Evolutionary conservation across 2,797 vertebrate species (phyloP).

Genomic region (Intellagama lesueurii): DNA sequence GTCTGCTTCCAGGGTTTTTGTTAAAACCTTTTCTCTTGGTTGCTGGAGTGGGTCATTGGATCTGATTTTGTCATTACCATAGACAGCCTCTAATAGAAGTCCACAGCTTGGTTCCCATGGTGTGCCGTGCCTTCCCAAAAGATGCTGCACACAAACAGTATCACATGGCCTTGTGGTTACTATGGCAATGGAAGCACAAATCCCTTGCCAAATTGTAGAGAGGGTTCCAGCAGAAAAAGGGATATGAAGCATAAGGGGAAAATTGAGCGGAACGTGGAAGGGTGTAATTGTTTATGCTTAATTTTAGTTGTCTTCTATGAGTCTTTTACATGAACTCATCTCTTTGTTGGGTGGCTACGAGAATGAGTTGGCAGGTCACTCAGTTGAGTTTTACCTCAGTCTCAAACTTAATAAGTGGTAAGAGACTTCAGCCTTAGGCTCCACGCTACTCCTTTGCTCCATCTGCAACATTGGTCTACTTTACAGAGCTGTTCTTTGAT

Average conservation of each 20-base stretch:
- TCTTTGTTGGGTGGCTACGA: neutral
- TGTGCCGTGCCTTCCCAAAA: constrained; percentile 40
- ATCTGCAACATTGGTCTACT: neutral
- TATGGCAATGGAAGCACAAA: constrained; percentile 30
- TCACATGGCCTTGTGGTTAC: constrained; percentile 30
- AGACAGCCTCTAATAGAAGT: constrained; percentile 42
- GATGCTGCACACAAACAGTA: constrained; percentile 6
- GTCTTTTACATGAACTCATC: neutral
- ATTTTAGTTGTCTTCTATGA: neutral
- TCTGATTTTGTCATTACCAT: constrained; percentile 39
- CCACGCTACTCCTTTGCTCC: no score
- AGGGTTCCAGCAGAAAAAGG: constrained; percentile 13
- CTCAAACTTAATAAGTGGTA: neutral
- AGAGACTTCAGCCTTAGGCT: no score
- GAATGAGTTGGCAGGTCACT: neutral
- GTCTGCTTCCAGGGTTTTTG: neutral
- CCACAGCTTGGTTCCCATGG: constrained; percentile 44
- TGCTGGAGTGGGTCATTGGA: constrained; percentile 40
- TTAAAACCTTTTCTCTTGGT: constrained; percentile 17
- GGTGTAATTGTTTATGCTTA: neutral
- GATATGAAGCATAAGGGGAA: neutral
- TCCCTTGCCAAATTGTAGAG: constrained; percentile 16
- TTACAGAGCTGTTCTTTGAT: neutral
- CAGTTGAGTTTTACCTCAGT: neutral
- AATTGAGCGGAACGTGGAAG: neutral